Conservation (phyloP, 2,113 vertebrate genomes). For the Chaenogobius annularis region DNA sequence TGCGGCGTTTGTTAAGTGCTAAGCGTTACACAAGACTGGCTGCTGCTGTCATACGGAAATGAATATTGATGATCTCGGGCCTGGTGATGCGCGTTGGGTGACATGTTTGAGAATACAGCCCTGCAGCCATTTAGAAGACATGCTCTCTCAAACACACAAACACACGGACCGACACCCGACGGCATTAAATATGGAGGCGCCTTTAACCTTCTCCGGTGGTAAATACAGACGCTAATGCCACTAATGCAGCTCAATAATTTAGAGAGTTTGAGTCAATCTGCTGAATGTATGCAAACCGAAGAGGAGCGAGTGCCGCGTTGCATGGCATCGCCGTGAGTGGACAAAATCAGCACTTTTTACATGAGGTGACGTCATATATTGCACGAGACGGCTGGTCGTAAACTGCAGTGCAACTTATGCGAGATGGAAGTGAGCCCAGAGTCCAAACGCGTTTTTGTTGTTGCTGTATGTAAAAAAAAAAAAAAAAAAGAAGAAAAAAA, state of each 20-base stretch:
- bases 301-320: not conserved
- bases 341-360: not conserved
- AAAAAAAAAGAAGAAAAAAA: too few relatives aligned
- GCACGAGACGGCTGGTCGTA: too few relatives aligned
- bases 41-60: conserved; percentile 63
- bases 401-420: too few relatives aligned
- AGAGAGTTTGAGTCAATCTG: conserved; percentile 4
- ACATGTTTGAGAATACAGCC: conserved; percentile 54
- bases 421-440: too few relatives aligned
- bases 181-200: conserved; percentile 33
- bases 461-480: too few relatives aligned
- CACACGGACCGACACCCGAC: conserved; percentile 23
- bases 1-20: conserved; percentile 56
- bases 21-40: conserved; percentile 62
- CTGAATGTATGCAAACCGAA: conserved; percentile 5
- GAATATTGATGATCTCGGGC: conserved; percentile 68
- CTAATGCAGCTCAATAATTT: conserved; percentile 24
- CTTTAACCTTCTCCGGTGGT: conserved; percentile 36
- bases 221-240: conserved; percentile 14
- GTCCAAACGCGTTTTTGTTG: too few relatives aligned
- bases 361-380: not conserved
- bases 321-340: not conserved
- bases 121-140: conserved; percentile 42
- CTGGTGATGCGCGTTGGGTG: conserved; percentile 51
- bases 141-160: conserved; percentile 20